Base-by-base conservation (phyloP, 2,797 vertebrate species). In the Pseudochromis fuscus region DNA sequence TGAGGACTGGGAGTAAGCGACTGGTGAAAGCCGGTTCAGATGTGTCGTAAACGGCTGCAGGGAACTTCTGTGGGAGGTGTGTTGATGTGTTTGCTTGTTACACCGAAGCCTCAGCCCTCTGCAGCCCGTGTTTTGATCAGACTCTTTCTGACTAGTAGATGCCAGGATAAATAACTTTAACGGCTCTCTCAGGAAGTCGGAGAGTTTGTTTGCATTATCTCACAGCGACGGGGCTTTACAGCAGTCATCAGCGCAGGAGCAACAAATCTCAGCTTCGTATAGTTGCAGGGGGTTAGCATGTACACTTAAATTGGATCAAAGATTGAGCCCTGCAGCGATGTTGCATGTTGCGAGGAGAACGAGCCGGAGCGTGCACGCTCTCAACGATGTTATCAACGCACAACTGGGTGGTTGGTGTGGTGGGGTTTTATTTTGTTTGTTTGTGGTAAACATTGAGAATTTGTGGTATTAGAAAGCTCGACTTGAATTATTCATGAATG, bases 311-410 rank as follows among this genome's bases (percentile, higher is more conserved):
- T 10, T 48, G 52, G 51, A 55, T 19, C 12, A 48, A 9, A 23
- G 58, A 44, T n/a, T 59, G 48, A 67, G 24, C 56, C 60, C 44
- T 28, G 60, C 46, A 72, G 75, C 48, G 1, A 49, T 18, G 23
- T n/a, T 7, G 27, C 12, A 13, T 23, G 28, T 19, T 38, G 18
- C 40, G 52, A 49, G 25, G 49, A 57, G n/a, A 44, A 60, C 21
- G 58, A 50, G 31, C 55, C 56, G 40, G 51, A 30, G 31, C 13
- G 2, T 46, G 31, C 5, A 16, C 4, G 35, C 51, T 44, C 51
- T 60, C 30, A 35, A 49, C 63, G 69, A 72, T 24, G 1, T 37
- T 70, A n/a, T n/a, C n/a, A n/a, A n/a, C n/a, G n/a, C 28, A 66
- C 64, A 52, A 7, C 15, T 24, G 4, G 9, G 5, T 40, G 15